Percentiles rank a stretch among this genome's conserved stretches.
Evolutionary conservation across 2,797 vertebrate genomes (phyloP).

Genomic region (Cyprinodon diabolis): DNA sequence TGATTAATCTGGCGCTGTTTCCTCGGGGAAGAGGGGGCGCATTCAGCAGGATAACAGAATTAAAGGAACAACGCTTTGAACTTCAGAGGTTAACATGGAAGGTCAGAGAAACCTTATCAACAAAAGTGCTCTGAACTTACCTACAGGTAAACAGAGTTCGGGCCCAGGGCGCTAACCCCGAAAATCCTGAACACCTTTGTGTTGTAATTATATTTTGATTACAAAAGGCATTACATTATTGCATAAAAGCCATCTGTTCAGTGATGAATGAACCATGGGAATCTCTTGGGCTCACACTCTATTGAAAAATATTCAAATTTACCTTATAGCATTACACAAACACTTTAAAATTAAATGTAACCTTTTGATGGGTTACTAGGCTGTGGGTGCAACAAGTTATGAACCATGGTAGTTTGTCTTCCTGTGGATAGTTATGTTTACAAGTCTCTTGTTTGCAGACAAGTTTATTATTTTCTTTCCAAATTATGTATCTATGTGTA

Average conservation of each 20-base stretch:
- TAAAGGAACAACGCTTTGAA: not conserved
- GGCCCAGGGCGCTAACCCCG: not conserved
- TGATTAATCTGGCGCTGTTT: slow-evolving; percentile 40
- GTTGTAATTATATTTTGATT: too few species aligned
- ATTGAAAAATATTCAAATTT: too few species aligned
- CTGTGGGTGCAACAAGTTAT: too few species aligned
- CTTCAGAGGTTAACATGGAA: slow-evolving; percentile 3
- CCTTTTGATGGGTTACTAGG: too few species aligned
- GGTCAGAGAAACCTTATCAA: slow-evolving; percentile 1
- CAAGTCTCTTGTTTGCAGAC: not conserved
- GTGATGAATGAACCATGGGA: too few species aligned
- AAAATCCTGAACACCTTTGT: not conserved
- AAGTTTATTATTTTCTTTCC: not conserved
- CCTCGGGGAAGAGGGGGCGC: not conserved
- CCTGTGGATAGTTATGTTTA: not conserved
- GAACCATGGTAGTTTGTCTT: not conserved
- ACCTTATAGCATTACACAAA: too few species aligned
- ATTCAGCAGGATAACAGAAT: not conserved
- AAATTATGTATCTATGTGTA: too few species aligned
- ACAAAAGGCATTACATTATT: too few species aligned
- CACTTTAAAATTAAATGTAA: too few species aligned
- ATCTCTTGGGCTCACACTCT: too few species aligned
- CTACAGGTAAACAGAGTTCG: not conserved
- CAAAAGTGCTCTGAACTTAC: not conserved
- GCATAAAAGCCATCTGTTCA: too few species aligned